Evolutionary conservation across 2,797 vertebrate species (phyloP), one percentile per base, ranked within the genome.

Genomic region (Coregonus suidteri): DNA sequence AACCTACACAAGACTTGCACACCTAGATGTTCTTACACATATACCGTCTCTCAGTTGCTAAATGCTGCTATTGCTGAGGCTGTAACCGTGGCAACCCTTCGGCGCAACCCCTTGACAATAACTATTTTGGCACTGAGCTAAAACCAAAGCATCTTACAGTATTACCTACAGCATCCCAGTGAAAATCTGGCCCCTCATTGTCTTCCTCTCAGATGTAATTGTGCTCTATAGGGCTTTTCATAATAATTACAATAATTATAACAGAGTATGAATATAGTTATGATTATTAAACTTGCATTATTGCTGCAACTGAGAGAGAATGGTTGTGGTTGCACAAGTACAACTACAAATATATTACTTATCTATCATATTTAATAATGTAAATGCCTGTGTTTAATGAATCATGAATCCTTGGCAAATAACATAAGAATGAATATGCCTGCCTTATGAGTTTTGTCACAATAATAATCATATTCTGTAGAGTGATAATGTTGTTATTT

Each of bases 31-130:
- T 86, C 82, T 86, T 84, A 67, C 6, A 79, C 84, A 83, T 82
- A 79, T 74, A 75, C 79, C 79, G 34, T 78, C 14, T 31, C 87
- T 72, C 81, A 41, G 83, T 80, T 89, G 88, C 84, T 88, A 76
- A 73, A 86, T 86, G 87, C 86, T 89, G 79, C 82, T 88, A 88
- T 88, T 90, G 47, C 90, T 91, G 88, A 91, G 88, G 87, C 91
- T 87, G 93, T 93, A 92, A 93, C 93, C 91, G 86, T 92, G 89
- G 93, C 92, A 94, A 93, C 92, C 47, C 25, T 71, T n/a, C 6
- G 41, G 67, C 1, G 30, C 68, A 51, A 79, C 81, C 73, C 82
- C 77, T 85, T 86, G 85, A 78, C 77, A 83, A 82, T 81, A 88
- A 86, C 85, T 83, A 82, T 91, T 90, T 87, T 87, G 85, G 76